Evolutionary conservation across 2,113 vertebrate genomes (phyloP).

Genomic region (Talpa occidentalis): DNA sequence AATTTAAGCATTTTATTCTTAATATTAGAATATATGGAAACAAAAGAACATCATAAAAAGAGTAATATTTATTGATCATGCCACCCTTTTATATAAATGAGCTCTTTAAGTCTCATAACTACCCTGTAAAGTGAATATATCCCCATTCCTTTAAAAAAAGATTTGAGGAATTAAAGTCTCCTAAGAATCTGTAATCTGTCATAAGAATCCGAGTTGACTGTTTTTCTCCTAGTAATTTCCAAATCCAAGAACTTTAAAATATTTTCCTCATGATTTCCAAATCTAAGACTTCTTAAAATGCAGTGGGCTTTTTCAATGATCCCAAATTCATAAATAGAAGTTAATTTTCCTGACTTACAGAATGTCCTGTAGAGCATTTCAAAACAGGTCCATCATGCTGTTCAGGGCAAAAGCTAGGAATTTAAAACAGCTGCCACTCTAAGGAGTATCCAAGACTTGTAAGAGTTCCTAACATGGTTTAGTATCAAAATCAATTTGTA

Average conservation of each 20-base stretch:
- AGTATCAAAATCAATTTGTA: slow-evolving; percentile 15
- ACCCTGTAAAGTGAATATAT: neutral
- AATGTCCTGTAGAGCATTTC: neutral
- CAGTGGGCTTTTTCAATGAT: slow-evolving; percentile 5
- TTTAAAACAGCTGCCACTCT: slow-evolving; percentile 35
- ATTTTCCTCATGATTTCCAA: neutral
- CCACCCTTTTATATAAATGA: slow-evolving; percentile 5
- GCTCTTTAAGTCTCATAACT: neutral
- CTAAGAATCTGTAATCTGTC: neutral
- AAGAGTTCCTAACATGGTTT: slow-evolving; percentile 14
- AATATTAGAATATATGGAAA: neutral
- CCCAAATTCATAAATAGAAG: slow-evolving; percentile 18
- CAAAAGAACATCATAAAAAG: slow-evolving; percentile 16
- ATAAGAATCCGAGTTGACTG: neutral
- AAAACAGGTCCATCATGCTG: neutral
- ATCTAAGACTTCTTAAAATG: slow-evolving; percentile 10
- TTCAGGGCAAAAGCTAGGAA: slow-evolving; percentile 24
- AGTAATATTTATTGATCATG: neutral
- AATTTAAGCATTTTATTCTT: slow-evolving; percentile 9
- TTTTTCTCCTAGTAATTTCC: neutral
- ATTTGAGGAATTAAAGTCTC: slow-evolving; percentile 38
- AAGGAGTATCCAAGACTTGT: slow-evolving; percentile 7
- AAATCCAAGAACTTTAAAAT: neutral
- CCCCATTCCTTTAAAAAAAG: neutral
- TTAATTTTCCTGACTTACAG: slow-evolving; percentile 34